Conservation (phyloP, 1,140 invertebrate species). For the Homalodisca vitripennis region DNA sequence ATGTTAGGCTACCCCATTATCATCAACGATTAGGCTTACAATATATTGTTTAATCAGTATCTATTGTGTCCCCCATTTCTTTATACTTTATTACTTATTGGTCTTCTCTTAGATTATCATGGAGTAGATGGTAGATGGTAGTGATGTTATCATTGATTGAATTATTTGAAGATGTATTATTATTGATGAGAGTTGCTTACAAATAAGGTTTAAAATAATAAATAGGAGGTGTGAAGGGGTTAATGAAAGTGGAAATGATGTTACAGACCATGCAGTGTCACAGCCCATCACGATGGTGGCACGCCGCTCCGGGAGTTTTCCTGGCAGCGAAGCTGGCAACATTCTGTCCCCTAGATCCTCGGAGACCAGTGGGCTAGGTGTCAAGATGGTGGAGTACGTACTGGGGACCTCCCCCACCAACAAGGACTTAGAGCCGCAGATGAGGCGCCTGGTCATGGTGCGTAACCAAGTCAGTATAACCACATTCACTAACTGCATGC, state of each 20-base stretch:
- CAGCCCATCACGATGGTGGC: constrained; percentile 69
- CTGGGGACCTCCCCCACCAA: constrained; percentile 86
- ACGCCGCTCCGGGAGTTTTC: constrained; percentile 59
- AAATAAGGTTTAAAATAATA: too few species aligned
- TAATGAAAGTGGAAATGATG: not conserved
- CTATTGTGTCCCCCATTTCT: too few species aligned
- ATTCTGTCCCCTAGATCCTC: constrained; percentile 68
- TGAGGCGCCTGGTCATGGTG: constrained; percentile 70
- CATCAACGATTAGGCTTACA: too few species aligned
- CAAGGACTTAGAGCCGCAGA: constrained; percentile 70
- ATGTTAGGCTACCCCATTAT: too few species aligned
- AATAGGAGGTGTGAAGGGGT: too few species aligned
- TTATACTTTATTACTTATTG: too few species aligned
- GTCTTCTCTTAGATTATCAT: too few species aligned
- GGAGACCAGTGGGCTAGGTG: constrained; percentile 80
- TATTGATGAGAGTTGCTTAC: too few species aligned
- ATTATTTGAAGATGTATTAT: too few species aligned
- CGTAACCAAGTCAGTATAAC: constrained; percentile 37
- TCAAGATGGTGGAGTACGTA: constrained; percentile 99
- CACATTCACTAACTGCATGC: not conserved
- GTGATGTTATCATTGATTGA: too few species aligned
- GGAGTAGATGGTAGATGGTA: too few species aligned
- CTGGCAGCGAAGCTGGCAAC: constrained; percentile 52
- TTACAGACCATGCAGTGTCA: constrained; percentile 72
- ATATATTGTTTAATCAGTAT: too few species aligned